These are phyloP conservation scores for Tragulus kanchil DNA, from an alignment of 2,113 vertebrate genomes.

Conservation along the genomic window DNA sequence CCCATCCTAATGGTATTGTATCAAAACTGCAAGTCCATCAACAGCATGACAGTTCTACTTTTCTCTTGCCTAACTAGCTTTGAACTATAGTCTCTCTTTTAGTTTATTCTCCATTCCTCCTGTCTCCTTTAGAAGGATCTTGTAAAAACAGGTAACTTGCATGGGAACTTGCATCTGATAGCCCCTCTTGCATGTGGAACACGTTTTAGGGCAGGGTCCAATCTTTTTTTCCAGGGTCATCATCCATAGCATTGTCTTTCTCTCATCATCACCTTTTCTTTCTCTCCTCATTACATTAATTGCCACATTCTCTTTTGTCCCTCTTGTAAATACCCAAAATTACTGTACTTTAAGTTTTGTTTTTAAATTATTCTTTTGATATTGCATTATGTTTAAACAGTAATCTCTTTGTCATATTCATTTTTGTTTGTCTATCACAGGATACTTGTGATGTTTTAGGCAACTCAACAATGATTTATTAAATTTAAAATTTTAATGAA, in stretches of 20 bases:
- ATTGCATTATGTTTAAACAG: background rate
- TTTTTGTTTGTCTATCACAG: background rate
- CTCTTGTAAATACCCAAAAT: background rate
- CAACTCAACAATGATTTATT: background rate
- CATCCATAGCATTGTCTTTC: background rate
- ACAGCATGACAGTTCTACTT: background rate
- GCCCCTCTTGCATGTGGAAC: background rate
- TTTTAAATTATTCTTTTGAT: background rate
- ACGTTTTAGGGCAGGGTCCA: background rate
- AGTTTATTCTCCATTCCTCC: background rate
- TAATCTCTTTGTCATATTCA: background rate
- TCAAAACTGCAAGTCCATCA: background rate
- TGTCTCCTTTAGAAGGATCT: background rate
- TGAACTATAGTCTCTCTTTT: background rate
- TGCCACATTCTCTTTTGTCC: background rate
- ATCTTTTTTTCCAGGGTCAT: background rate
- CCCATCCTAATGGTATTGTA: background rate
- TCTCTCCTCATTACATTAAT: background rate
- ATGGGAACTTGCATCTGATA: background rate
- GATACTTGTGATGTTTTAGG: background rate
- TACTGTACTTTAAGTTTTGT: constrained; percentile 12
- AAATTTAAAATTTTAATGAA: constrained; percentile 43
- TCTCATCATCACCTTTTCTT: background rate
- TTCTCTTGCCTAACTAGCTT: background rate
- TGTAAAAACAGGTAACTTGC: background rate